A percentile compares a stretch with the other conserved stretches of the same genome.
Conservation (phyloP, 2,113 vertebrate genomes). For the Piaya cayana region DNA sequence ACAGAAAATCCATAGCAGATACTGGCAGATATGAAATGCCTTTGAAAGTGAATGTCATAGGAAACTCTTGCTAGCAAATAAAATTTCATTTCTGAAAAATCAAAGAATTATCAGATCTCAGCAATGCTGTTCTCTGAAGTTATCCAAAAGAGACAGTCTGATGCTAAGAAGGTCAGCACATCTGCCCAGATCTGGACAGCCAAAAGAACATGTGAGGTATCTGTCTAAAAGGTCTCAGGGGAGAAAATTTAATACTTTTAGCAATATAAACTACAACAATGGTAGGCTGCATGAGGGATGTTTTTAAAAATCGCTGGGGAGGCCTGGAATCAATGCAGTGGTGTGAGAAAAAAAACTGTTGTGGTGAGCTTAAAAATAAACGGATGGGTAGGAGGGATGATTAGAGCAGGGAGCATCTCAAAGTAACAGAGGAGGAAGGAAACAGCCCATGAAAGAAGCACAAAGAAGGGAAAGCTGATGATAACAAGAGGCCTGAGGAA, state of each 20-base stretch:
- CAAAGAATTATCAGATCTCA: neutral
- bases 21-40: neutral
- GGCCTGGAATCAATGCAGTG: neutral
- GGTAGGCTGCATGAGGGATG: neutral
- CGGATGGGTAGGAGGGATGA: neutral
- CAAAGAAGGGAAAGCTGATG: neutral
- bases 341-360: neutral
- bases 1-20: neutral
- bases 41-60: neutral
- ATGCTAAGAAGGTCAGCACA: neutral
- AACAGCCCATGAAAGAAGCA: neutral
- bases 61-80: neutral
- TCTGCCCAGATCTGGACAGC: neutral
- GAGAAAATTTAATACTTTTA: neutral
- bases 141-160: neutral
- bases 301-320: neutral
- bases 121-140: neutral
- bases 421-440: neutral
- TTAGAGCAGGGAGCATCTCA: neutral
- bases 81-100: neutral
- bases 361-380: constrained; percentile 1
- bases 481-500: neutral
- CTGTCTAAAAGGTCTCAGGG: neutral
- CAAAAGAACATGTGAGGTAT: neutral
- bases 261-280: neutral